phyloP scores from a whole-genome alignment of 2,797 vertebrate species.

The Picus viridis region DNA sequence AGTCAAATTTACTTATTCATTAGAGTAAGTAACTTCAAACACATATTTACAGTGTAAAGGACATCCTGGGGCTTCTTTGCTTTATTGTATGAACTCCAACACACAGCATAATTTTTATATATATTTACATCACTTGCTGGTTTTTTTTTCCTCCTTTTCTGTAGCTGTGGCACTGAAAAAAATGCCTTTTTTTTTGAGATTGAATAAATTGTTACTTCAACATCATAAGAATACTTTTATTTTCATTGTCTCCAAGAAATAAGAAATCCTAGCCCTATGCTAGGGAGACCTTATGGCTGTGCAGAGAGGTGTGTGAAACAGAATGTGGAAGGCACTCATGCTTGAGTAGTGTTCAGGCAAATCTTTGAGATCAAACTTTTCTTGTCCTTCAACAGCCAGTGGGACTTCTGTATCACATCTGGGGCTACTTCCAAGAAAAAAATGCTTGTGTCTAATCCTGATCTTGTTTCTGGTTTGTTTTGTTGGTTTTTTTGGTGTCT shows the following conservation, averaged over 20 bases:
- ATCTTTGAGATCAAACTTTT: neutral
- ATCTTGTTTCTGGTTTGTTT: neutral
- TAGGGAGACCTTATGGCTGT: neutral
- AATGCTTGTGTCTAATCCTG: neutral
- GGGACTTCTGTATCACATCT: neutral
- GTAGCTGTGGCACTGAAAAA: neutral
- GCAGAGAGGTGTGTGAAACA: neutral
- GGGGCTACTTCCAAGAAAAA: neutral
- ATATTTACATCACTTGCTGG: neutral
- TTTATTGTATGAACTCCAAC: neutral
- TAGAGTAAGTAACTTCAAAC: neutral
- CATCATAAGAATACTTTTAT: neutral
- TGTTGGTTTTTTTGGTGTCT: no score
- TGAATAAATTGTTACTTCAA: neutral
- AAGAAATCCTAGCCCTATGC: neutral
- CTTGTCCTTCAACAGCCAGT: neutral
- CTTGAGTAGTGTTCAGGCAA: neutral
- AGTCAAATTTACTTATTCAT: neutral
- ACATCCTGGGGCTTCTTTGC: neutral
- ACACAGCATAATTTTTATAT: neutral
- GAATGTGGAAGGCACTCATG: neutral
- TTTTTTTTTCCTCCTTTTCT: neutral
- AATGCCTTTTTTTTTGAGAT: neutral
- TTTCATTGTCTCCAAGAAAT: neutral
- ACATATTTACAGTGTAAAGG: neutral